These are phyloP conservation scores for Callinectes sapidus DNA, from an alignment of 2,888 invertebrate species.

Conservation along the genomic window DNA sequence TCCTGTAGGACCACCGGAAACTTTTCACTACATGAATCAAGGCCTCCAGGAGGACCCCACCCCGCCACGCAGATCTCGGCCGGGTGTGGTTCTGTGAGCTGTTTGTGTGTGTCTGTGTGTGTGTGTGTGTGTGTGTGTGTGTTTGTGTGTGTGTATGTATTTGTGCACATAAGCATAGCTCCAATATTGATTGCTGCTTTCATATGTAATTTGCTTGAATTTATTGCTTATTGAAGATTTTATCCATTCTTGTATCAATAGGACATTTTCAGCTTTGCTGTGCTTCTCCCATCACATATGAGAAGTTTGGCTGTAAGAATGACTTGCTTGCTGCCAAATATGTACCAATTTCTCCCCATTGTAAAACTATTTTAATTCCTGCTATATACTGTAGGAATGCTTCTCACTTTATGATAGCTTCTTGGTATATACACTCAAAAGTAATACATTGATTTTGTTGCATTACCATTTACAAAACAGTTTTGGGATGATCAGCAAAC, in stretches of 20 bases:
- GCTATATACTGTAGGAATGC: not conserved
- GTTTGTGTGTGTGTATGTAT: not conserved
- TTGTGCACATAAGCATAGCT: not conserved
- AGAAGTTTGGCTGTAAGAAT: not conserved
- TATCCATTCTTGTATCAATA: not conserved
- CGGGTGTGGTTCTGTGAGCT: constrained; percentile 64
- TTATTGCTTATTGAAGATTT: not conserved
- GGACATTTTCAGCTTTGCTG: not conserved
- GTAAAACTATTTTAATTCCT: not conserved
- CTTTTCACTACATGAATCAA: constrained; percentile 71
- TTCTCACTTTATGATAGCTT: not conserved
- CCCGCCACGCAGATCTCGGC: not conserved
- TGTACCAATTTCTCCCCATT: not conserved
- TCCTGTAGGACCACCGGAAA: constrained; percentile 59
- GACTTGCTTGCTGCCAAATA: not conserved
- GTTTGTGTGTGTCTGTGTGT: constrained; percentile 52
- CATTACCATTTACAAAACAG: not conserved
- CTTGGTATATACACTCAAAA: not conserved
- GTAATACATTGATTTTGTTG: not conserved
- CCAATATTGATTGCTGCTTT: not conserved
- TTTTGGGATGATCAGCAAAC: not conserved
- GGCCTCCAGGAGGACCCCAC: constrained; percentile 47
- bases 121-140: constrained; percentile 20
- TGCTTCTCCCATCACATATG: not conserved
- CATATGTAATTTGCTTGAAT: not conserved